Percentiles rank a stretch among this genome's conserved stretches.
Conservation (phyloP, 2,797 vertebrate species). For the Salarias fasciatus region DNA sequence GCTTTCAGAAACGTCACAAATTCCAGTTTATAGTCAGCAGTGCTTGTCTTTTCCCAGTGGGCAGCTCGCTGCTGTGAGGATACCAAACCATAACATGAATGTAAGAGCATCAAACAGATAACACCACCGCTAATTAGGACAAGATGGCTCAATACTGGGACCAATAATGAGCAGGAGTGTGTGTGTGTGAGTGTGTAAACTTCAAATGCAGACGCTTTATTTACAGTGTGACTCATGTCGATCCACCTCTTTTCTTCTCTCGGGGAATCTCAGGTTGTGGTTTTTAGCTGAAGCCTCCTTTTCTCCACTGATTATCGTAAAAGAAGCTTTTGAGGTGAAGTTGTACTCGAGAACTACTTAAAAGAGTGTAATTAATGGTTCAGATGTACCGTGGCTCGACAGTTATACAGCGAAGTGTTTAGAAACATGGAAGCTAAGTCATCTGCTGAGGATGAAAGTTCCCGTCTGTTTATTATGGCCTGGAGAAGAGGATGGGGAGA, state of each 20-base stretch:
- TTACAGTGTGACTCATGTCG: slow-evolving; percentile 19
- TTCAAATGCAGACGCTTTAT: not conserved
- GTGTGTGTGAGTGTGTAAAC: slow-evolving; percentile 5
- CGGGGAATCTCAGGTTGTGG: not conserved
- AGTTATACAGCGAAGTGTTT: too few relatives aligned
- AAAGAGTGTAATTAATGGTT: too few relatives aligned
- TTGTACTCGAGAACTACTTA: not conserved
- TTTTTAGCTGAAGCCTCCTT: slow-evolving; percentile 4
- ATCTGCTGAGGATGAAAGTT: too few relatives aligned
- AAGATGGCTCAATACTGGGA: slow-evolving; percentile 4
- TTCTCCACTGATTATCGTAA: slow-evolving; percentile 14
- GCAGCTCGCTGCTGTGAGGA: too few relatives aligned
- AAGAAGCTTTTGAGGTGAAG: not conserved
- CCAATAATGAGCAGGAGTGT: slow-evolving; percentile 16
- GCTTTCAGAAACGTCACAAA: too few relatives aligned
- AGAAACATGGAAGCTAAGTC: too few relatives aligned
- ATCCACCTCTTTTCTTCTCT: slow-evolving; percentile 2
- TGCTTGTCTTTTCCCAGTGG: too few relatives aligned
- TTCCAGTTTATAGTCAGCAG: too few relatives aligned
- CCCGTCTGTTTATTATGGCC: too few relatives aligned
- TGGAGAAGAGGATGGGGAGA: too few relatives aligned
- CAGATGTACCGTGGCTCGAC: too few relatives aligned
- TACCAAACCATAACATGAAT: slow-evolving; percentile 19
- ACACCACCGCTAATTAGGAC: slow-evolving; percentile 33
- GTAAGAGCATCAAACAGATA: slow-evolving; percentile 10